Conservation (phyloP, 2,797 vertebrate genomes). For the Holocentrus rufus region DNA sequence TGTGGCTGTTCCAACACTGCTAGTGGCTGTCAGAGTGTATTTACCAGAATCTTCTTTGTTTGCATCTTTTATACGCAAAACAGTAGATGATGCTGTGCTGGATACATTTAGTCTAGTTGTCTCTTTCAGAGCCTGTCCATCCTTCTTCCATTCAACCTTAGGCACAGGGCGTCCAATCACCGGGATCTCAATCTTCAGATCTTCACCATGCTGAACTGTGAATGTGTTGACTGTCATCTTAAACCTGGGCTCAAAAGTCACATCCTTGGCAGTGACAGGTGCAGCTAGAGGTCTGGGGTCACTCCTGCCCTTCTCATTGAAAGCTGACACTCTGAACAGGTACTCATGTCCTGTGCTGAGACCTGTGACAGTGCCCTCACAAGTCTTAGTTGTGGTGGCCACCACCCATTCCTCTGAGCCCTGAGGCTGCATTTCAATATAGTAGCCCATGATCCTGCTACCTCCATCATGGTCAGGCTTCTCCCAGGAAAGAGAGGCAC, state of each 20-base stretch:
- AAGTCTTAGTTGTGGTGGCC: slow-evolving; percentile 90
- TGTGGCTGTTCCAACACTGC: slow-evolving; percentile 85
- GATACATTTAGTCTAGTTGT: slow-evolving; percentile 96
- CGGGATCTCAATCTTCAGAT: slow-evolving; percentile 95
- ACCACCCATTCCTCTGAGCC: slow-evolving; percentile 94
- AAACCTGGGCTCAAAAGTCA: slow-evolving; percentile 90
- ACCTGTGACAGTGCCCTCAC: slow-evolving; percentile 89
- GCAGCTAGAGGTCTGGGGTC: slow-evolving; percentile 91
- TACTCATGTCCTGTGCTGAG: slow-evolving; percentile 95
- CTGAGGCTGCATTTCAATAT: slow-evolving; percentile 95
- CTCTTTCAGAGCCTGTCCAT: slow-evolving; percentile 91
- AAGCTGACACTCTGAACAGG: slow-evolving; percentile 91
- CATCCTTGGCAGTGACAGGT: slow-evolving; percentile 94
- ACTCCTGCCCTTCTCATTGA: slow-evolving; percentile 97
- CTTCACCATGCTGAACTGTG: slow-evolving; percentile 92
- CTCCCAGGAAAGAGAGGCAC: slow-evolving; percentile 93
- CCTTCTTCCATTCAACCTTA: slow-evolving; percentile 92
- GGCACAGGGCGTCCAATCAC: slow-evolving; percentile 92
- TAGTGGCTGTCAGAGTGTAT: slow-evolving; percentile 91
- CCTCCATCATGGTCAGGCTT: slow-evolving; percentile 98
- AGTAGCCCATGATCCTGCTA: slow-evolving; percentile 94
- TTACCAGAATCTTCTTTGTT: slow-evolving; percentile 95
- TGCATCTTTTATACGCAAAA: slow-evolving; percentile 92
- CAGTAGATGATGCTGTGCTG: slow-evolving; percentile 85
- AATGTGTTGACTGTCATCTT: slow-evolving; percentile 90